Percentiles rank a stretch among this genome's conserved stretches.
Conservation (phyloP, 2,797 vertebrate genomes). For the Trichosurus vulpecula region DNA sequence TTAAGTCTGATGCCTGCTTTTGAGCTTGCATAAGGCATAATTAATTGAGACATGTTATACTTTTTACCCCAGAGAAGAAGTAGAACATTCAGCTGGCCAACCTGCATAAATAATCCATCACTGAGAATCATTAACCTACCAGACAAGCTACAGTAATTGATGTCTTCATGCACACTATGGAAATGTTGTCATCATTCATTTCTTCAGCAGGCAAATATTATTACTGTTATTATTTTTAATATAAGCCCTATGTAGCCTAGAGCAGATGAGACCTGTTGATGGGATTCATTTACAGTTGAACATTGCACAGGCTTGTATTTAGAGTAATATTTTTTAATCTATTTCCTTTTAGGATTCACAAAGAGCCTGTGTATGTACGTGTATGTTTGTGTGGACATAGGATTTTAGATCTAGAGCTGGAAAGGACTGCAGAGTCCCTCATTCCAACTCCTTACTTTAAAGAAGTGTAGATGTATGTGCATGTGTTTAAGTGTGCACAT, state of each 20-base stretch:
- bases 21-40: constrained; percentile 70
- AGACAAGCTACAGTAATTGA: constrained; percentile 80
- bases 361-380: neutral
- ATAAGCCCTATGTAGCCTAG: constrained; percentile 21
- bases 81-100: constrained; percentile 72
- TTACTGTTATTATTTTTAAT: constrained; percentile 61
- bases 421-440: neutral
- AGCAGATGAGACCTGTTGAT: constrained; percentile 5
- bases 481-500: neutral
- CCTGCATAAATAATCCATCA: constrained; percentile 80
- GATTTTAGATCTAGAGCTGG: neutral
- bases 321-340: constrained; percentile 47
- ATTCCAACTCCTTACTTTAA: neutral
- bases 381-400: neutral
- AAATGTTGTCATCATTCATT: constrained; percentile 75
- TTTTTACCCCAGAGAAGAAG: constrained; percentile 72
- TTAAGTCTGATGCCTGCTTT: constrained; percentile 60
- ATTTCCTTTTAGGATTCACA: constrained; percentile 18
- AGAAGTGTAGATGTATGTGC: neutral
- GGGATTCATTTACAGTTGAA: constrained; percentile 46
- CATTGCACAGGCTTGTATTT: constrained; percentile 3
- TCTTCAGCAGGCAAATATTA: constrained; percentile 59
- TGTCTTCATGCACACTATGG: constrained; percentile 77
- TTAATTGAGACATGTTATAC: constrained; percentile 80
- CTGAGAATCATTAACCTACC: constrained; percentile 79